Percentiles rank a stretch among this genome's conserved stretches.
Evolutionary conservation across 2,888 invertebrate species (phyloP).

Genomic region (Caenorhabditis uteleia): DNA sequence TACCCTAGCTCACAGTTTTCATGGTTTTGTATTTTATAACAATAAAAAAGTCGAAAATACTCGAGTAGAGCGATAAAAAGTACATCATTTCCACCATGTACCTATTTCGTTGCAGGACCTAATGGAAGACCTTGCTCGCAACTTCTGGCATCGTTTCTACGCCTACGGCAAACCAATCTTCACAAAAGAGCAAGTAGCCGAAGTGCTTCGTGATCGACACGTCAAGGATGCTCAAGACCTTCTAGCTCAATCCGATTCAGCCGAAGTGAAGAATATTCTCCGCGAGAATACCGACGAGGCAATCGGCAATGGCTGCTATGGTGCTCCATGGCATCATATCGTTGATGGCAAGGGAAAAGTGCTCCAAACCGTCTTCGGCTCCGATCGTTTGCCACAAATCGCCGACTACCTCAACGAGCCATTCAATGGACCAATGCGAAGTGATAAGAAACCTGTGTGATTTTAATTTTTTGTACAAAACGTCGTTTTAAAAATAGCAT

Average conservation of each 20-base stretch:
- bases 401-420: conserved; percentile 31
- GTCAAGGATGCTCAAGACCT: conserved; percentile 20
- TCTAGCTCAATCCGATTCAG: conserved; percentile 12
- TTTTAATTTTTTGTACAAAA: not conserved
- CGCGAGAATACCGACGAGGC: conserved; percentile 35
- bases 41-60: not conserved
- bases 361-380: conserved; percentile 29
- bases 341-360: conserved; percentile 24
- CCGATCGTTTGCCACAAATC: conserved; percentile 32
- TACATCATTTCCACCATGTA: not conserved
- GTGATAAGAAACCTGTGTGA: conserved; percentile 12
- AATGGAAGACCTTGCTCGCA: conserved; percentile 28
- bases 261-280: conserved; percentile 24
- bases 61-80: not conserved
- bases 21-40: too few relatives aligned
- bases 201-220: conserved; percentile 23
- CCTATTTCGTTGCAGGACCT: conserved; percentile 7
- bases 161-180: conserved; percentile 32
- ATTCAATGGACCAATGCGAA: conserved; percentile 23
- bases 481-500: not conserved
- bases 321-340: conserved; percentile 34
- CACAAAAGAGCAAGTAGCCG: conserved; percentile 23
- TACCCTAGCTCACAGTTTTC: too few relatives aligned
- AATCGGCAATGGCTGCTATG: conserved; percentile 26
- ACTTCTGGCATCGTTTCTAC: conserved; percentile 26